phyloP scores from a whole-genome alignment of 2,113 vertebrate genomes.

The Dipodomys merriami region DNA sequence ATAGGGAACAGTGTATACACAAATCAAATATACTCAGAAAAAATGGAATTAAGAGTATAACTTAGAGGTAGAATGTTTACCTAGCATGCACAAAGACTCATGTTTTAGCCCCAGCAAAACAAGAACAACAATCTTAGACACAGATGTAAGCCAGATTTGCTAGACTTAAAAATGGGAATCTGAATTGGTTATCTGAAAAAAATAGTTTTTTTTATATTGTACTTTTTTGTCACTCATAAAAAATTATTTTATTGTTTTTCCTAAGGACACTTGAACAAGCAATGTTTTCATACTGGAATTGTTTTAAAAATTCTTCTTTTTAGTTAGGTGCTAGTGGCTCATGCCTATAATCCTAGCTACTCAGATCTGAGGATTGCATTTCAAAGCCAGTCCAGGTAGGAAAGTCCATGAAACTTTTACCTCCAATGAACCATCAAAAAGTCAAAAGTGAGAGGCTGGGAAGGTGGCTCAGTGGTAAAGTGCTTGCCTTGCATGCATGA shows the following conservation, averaged over 20 bases:
- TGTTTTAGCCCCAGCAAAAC: neutral
- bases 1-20: neutral
- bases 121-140: neutral
- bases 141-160: neutral
- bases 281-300: neutral
- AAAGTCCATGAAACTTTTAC: too few species aligned
- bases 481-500: too few species aligned
- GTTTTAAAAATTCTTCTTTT: constrained; percentile 39
- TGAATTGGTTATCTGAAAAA: neutral
- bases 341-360: too few species aligned
- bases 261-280: constrained; percentile 32
- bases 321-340: too few species aligned
- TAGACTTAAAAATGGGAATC: constrained; percentile 31
- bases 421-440: too few species aligned
- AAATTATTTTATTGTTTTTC: constrained; percentile 38
- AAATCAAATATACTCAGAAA: constrained; percentile 25
- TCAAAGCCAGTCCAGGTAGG: too few species aligned
- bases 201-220: constrained; percentile 11
- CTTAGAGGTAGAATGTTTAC: neutral
- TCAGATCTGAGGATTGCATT: too few species aligned
- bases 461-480: too few species aligned
- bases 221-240: constrained; percentile 10
- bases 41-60: neutral
- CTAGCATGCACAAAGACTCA: neutral
- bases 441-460: too few species aligned